Evolutionary conservation across 2,797 vertebrate genomes (phyloP).

Genomic region (Poeciliopsis turneri): DNA sequence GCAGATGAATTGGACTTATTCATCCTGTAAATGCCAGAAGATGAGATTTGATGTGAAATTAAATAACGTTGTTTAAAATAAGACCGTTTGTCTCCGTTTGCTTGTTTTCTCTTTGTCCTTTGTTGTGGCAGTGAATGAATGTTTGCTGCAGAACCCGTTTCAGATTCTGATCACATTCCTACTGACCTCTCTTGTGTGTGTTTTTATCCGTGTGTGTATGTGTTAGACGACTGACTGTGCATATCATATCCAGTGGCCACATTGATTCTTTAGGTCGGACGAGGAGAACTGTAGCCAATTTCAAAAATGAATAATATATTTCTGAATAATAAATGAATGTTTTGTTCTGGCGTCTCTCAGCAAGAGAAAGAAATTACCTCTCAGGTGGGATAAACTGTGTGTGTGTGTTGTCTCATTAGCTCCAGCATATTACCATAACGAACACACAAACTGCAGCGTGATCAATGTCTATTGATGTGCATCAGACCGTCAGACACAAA

Average conservation of each 20-base stretch:
- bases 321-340: slow-evolving; percentile 82
- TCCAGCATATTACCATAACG: slow-evolving; percentile 65
- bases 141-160: slow-evolving; percentile 41
- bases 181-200: slow-evolving; percentile 63
- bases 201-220: slow-evolving; percentile 17
- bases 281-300: slow-evolving; percentile 78
- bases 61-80: slow-evolving; percentile 16
- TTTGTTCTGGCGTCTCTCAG: slow-evolving; percentile 77
- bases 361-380: slow-evolving; percentile 74
- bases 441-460: slow-evolving; percentile 53
- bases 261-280: slow-evolving; percentile 79
- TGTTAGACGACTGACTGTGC: slow-evolving; percentile 56
- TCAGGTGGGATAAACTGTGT: slow-evolving; percentile 66
- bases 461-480: slow-evolving; percentile 76
- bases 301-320: slow-evolving; percentile 82
- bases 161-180: slow-evolving; percentile 64
- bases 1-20: neutral
- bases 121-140: slow-evolving; percentile 15
- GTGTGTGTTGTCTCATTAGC: slow-evolving; percentile 59
- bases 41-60: neutral
- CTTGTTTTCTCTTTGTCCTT: neutral
- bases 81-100: neutral
- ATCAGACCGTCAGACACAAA: slow-evolving; percentile 40
- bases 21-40: neutral
- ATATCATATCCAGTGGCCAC: slow-evolving; percentile 69